Conservation (phyloP, 1,140 invertebrate species). For the Musca vetustissima region DNA sequence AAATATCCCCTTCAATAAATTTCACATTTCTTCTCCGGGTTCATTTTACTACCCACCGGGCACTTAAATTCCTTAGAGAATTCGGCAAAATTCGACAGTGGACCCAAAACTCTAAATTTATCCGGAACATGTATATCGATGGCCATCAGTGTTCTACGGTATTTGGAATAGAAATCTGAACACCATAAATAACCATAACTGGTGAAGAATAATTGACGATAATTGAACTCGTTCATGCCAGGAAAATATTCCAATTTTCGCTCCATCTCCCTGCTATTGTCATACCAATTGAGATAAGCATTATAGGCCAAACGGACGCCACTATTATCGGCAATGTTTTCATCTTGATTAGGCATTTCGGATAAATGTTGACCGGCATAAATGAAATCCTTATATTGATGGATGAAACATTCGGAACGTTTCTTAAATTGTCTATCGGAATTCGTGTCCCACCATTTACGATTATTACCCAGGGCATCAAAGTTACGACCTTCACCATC, state of each 20-base stretch:
- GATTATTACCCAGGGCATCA: slow-evolving; percentile 67
- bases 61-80: slow-evolving; percentile 38
- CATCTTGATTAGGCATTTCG: slow-evolving; percentile 73
- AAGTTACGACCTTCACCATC: slow-evolving; percentile 66
- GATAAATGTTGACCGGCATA: slow-evolving; percentile 67
- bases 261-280: slow-evolving; percentile 47
- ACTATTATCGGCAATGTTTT: slow-evolving; percentile 94
- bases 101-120: slow-evolving; percentile 37
- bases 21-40: slow-evolving; percentile 59
- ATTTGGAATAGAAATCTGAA: slow-evolving; percentile 37
- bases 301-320: slow-evolving; percentile 86
- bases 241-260: slow-evolving; percentile 55
- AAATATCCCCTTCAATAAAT: no score
- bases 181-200: slow-evolving; percentile 63
- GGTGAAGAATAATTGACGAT: slow-evolving; percentile 71
- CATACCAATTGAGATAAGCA: slow-evolving; percentile 67
- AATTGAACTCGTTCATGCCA: slow-evolving; percentile 57
- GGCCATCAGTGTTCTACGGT: slow-evolving; percentile 39
- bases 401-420: slow-evolving; percentile 83
- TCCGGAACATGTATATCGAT: slow-evolving; percentile 42
- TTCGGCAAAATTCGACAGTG: slow-evolving; percentile 36
- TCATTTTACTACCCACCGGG: slow-evolving; percentile 59
- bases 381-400: slow-evolving; percentile 80
- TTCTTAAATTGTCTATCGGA: slow-evolving; percentile 86
- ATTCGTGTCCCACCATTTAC: slow-evolving; percentile 80